Percentiles rank a stretch among this genome's conserved stretches.
These are phyloP conservation scores for Melanerpes aurifrons DNA, from an alignment of 2,113 vertebrate species.

Conservation along the genomic window DNA sequence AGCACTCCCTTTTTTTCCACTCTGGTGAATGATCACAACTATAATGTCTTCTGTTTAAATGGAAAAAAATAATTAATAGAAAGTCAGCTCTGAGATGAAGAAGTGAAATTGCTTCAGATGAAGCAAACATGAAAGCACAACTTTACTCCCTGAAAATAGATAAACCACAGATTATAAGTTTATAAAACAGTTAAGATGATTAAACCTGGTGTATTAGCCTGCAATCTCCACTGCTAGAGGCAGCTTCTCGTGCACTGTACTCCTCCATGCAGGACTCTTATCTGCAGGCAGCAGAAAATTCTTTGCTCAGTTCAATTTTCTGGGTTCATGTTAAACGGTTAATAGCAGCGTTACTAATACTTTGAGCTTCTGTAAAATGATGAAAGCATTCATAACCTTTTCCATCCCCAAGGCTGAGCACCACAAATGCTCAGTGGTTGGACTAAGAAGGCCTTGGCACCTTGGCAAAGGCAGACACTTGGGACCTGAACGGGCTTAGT, in stretches of 20 bases:
- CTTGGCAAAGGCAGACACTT: not conserved
- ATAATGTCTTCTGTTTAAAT: not conserved
- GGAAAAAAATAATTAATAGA: not conserved
- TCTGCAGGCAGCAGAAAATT: not conserved
- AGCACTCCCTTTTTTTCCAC: not conserved
- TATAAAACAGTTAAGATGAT: not conserved
- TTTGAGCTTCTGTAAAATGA: not conserved
- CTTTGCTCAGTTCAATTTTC: not conserved
- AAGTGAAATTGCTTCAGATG: not conserved
- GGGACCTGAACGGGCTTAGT: not conserved
- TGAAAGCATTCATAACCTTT: not conserved
- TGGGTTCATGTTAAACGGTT: not conserved
- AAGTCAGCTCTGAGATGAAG: not conserved
- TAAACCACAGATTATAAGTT: not conserved
- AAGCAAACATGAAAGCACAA: not conserved
- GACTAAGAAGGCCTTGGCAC: not conserved
- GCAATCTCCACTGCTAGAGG: not conserved
- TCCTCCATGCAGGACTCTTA: not conserved
- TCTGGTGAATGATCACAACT: not conserved
- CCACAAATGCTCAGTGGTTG: not conserved
- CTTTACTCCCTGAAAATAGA: not conserved
- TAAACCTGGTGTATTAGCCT: not conserved
- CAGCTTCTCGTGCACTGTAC: not conserved
- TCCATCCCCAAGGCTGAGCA: not conserved
- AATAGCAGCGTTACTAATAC: fast-evolving